phyloP scores from a whole-genome alignment of 2,888 invertebrate genomes.

The Cheilosia soror region DNA sequence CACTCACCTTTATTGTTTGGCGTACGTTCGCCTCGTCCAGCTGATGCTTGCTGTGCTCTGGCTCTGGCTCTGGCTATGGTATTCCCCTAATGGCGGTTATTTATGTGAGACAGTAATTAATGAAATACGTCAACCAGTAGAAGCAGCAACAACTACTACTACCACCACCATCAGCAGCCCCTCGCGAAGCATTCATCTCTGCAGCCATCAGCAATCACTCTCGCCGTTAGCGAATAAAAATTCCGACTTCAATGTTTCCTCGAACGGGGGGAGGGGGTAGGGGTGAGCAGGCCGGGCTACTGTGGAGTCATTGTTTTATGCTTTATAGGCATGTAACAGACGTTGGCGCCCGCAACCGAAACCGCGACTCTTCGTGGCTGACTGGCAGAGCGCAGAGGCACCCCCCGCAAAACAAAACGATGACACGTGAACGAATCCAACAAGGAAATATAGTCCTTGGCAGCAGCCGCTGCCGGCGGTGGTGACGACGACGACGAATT shows the following conservation, averaged over 20 bases:
- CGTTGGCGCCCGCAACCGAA: conserved; percentile 61
- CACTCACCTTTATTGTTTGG: conserved; percentile 7
- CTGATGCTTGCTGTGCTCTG: conserved; percentile 45
- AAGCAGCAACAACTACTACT: conserved; percentile 38
- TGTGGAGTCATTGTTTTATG: conserved; percentile 67
- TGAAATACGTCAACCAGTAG: conserved; percentile 67
- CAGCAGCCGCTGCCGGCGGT: background rate
- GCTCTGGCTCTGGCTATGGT: background rate
- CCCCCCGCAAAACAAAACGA: background rate
- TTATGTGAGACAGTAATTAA: conserved; percentile 75
- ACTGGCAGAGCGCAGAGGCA: conserved; percentile 23
- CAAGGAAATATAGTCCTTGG: conserved; percentile 26
- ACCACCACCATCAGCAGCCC: conserved; percentile 5
- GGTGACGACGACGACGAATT: conserved; percentile 9
- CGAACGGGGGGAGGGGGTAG: background rate
- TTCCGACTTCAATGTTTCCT: conserved; percentile 11
- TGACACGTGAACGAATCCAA: conserved; percentile 54
- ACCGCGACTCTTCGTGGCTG: conserved; percentile 66
- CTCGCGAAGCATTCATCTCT: conserved; percentile 17
- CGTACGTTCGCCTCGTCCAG: conserved; percentile 37
- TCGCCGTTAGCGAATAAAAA: conserved; percentile 34
- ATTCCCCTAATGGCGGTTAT: conserved; percentile 70
- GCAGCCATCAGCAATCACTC: conserved; percentile 69
- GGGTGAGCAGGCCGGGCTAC: background rate
- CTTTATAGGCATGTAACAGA: conserved; percentile 69